Base-by-base conservation (phyloP, 37 sponge, comb jelly and placozoan genomes). In the Ephydatia muelleri region DNA sequence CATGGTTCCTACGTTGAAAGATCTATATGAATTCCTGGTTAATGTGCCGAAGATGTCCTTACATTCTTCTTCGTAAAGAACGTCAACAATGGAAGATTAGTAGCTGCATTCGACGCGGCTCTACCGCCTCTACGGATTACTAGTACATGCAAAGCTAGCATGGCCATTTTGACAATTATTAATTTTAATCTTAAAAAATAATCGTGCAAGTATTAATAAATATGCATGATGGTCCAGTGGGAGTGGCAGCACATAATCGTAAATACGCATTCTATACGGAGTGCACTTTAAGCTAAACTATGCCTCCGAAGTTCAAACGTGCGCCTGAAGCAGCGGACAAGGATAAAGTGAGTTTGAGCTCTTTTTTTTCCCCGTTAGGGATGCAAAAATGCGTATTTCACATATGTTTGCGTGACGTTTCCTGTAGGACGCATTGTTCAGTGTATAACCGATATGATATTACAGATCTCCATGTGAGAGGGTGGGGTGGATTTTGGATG, bases 41-140 rank as follows among this genome's bases (percentile, higher is more conserved):
- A 57, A 4, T 19, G 16, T 1, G 57, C 57, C 14, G 57, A 2
- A 12, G 26, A 26, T 19, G 13, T 1, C 77, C 86, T 83, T 33
- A 93, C 93, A 78, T 89, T 78, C 72, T 77, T 81, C 84, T 93
- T 93, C 34, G 93, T 93, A 33, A 89, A 93, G 35, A 93, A 64
- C 5, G 93, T 93, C 47, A 93, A 68, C 3, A 86, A 38, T 0
- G 83, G 90, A 37, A 64, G 38, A 65, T 25, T 66, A 40, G 66
- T 19, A 78, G 79, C 38, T 19, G 28, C 34, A 27, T 22, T 66
- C 71, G 66, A 31, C 39, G 47, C 16, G 13, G 11, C 34, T 33
- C 31, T 35, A 29, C 67, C 21, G 49, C 1, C 31, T 14, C 35
- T 25, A 74, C 6, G 25, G 37, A 49, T 23, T 28, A 48, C 16